Base-by-base conservation (phyloP, 1,140 invertebrate species). In the Caerostris darwini region DNA sequence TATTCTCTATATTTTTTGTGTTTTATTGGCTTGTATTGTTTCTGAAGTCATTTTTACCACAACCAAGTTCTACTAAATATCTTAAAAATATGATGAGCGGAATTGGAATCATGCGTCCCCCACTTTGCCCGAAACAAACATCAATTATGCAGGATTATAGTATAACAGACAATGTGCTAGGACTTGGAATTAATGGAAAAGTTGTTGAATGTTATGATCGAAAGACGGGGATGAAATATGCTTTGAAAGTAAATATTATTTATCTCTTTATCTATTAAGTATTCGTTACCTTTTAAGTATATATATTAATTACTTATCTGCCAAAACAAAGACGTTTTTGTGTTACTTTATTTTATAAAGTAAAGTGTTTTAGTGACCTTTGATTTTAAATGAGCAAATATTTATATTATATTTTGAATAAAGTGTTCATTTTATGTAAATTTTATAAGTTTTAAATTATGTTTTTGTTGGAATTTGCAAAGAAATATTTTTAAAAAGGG, bases 121-220 rank as follows among this genome's bases (percentile, higher is more conserved):
- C 92, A 53, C 93, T 95, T 61, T 92, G 93, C 83, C 97, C 97
- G 67, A 98, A 98, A 97, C 97, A 97, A 92, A 97, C 97, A 61
- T 97, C 97, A 34, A 98, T 99, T 95, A 98, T 97, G 57, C 97
- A 99, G 93, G 99, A 99, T 96, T 99, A 99, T 96, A 97, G 98
- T 96, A 98, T 99, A 95, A 98, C 98, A n/a, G 98, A 97, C 95
- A 98, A 97, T 88, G 99, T 99, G 14, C 97, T 99, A 69, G 99
- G 99, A n/a, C 97, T 99, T 56, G 99, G 99, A 17, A 99, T 99
- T 95, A 99, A 99, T 96, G 99, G 99, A 64, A 99, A 99, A 97
- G 97, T 97, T 58, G 96, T 97, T 64, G 97, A 97, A 95, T 98
- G 98, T 96, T 98, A 97, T 95, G 97, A 97, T 50, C 97, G 97